Evolutionary conservation across 2,113 vertebrate species (phyloP), one percentile per base, ranked within the genome.

Genomic region (Electrona antarctica): DNA sequence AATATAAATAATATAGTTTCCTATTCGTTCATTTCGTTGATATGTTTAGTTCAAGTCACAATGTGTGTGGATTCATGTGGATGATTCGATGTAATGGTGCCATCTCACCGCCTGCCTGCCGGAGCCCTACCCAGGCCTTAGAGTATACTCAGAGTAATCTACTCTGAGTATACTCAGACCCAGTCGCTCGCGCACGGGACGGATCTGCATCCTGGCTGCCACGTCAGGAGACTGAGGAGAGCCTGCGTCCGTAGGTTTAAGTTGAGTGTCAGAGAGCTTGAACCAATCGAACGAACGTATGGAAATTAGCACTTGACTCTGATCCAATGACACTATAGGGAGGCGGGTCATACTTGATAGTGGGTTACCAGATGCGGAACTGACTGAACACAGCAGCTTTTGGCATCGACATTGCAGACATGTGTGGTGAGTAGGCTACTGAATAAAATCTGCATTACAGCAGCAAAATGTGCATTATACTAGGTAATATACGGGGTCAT

Each of bases 351-450:
- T 47, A 4, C 3, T 0, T 83, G 84, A 88, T 71, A 87, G 80
- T 21, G 69, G 78, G 60, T 73, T 79, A 67, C 52, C 56, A 64
- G 80, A 73, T 63, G 55, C 81, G 65, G 79, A 87, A 76, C 73
- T 66, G n/a, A 59, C 47, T 11, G 74, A 81, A 65, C 79, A 33
- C 33, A 82, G 66, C 71, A 77, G 76, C 63, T 45, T 56, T 71
- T 82, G 76, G 72, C 76, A 85, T 21, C 71, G 28, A 14, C 62
- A 33, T 56, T 47, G 88, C 8, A 90, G 81, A 84, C 87, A 94
- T 94, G 93, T 94, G 93, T 90, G 93, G 93, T 94, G 81, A 93
- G 93, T 92, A 60, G 7, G 12, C 12, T 10, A 28, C 49, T 13
- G 50, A 58, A 48, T 57, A 45, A 41, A 10, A 14, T 14, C 45